Percentiles rank a stretch among this genome's conserved stretches.
Conservation (phyloP, 2,113 vertebrate species). For the Menura novaehollandiae region DNA sequence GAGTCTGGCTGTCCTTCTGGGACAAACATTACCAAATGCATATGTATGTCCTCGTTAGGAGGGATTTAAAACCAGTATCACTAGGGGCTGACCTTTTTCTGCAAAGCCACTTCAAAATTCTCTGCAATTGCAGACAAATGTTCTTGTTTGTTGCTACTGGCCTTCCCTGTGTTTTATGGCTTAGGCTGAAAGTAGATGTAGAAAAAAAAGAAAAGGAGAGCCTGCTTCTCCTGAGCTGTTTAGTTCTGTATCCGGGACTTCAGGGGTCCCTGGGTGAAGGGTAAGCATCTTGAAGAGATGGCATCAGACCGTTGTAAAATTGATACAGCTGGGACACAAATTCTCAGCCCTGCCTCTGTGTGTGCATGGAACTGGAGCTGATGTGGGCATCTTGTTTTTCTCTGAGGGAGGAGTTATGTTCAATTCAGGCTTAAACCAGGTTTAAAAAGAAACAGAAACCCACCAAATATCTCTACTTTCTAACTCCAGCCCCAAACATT, state of each 20-base stretch:
- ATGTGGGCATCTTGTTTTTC: neutral
- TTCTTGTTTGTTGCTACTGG: neutral
- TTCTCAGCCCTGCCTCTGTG: neutral
- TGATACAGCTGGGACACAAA: neutral
- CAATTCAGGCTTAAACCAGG: neutral
- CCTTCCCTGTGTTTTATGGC: neutral
- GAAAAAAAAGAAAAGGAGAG: neutral
- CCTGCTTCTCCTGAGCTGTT: neutral
- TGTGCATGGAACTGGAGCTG: neutral
- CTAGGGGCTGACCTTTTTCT: neutral
- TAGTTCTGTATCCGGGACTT: neutral
- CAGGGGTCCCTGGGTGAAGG: neutral
- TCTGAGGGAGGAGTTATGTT: neutral
- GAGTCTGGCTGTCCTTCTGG: neutral
- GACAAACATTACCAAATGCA: neutral
- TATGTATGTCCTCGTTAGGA: neutral
- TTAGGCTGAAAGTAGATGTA: neutral
- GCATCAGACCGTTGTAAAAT: neutral
- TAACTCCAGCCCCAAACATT: neutral
- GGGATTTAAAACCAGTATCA: neutral
- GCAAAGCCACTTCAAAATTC: neutral
- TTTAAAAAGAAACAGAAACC: neutral
- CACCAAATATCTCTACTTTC: neutral
- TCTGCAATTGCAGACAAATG: neutral
- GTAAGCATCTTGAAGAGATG: neutral